Evolutionary conservation across 2,888 invertebrate species (phyloP).

Genomic region (Sycophila texana): DNA sequence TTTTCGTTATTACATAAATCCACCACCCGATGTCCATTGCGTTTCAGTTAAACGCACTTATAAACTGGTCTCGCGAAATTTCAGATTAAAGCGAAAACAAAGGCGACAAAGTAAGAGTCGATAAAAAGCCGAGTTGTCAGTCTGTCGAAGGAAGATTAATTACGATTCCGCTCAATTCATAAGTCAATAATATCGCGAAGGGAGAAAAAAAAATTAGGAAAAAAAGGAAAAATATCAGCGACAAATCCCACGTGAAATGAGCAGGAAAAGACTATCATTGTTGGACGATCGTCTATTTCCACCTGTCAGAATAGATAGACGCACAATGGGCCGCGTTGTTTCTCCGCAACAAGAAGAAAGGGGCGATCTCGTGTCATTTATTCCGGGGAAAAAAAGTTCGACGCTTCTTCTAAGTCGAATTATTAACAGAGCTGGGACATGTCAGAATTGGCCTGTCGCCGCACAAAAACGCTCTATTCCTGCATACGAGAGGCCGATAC

Average conservation of each 20-base stretch:
- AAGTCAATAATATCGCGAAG: constrained; percentile 33
- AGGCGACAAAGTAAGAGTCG: background rate
- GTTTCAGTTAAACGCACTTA: background rate
- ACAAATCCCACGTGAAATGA: constrained; percentile 61
- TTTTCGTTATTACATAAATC: background rate
- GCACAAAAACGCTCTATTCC: background rate
- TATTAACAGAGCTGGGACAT: constrained; percentile 61
- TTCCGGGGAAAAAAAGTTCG: constrained; percentile 61
- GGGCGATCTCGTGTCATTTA: constrained; percentile 56
- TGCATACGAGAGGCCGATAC: no score
- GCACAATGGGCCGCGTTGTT: constrained; percentile 65
- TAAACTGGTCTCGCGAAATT: background rate
- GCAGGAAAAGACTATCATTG: constrained; percentile 58
- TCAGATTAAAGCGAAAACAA: background rate
- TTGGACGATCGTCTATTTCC: constrained; percentile 68
- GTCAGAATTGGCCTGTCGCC: constrained; percentile 1
- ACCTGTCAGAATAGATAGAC: constrained; percentile 68
- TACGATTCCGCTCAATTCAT: constrained; percentile 25
- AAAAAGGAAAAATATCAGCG: constrained; percentile 44
- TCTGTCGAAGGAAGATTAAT: constrained; percentile 47
- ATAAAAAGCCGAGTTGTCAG: constrained; percentile 1
- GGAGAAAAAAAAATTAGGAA: constrained; percentile 24
- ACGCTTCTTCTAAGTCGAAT: constrained; percentile 64
- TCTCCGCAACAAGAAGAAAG: constrained; percentile 60
- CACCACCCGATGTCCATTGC: background rate